Evolutionary conservation across 2,888 invertebrate species (phyloP).

Genomic region (Chaetoderma sp.): DNA sequence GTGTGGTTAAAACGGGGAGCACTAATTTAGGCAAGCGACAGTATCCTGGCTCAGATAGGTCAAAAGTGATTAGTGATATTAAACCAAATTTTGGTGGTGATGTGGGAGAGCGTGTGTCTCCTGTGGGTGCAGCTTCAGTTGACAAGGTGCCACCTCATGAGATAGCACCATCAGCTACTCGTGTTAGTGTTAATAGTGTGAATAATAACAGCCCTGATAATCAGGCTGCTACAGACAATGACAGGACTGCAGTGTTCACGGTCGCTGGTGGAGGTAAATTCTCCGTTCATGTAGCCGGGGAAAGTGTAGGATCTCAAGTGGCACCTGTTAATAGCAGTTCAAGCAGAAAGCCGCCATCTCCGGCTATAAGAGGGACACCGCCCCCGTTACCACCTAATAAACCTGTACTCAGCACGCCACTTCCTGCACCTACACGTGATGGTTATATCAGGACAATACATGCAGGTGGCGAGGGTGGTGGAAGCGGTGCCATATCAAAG

Average conservation of each 20-base stretch:
- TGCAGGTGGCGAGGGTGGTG: background rate
- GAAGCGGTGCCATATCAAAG: constrained; percentile 43
- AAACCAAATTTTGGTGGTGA: no score
- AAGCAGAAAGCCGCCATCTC: constrained; percentile 39
- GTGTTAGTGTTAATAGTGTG: constrained; percentile 27
- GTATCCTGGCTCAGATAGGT: background rate
- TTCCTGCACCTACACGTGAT: background rate
- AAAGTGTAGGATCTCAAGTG: background rate
- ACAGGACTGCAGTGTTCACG: constrained; percentile 31
- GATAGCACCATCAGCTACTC: constrained; percentile 32
- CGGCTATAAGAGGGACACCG: constrained; percentile 57
- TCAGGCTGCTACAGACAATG: constrained; percentile 22
- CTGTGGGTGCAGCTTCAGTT: background rate
- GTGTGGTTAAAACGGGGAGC: no score
- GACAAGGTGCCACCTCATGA: background rate
- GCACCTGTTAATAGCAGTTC: no score
- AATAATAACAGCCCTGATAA: constrained; percentile 45
- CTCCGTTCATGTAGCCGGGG: constrained; percentile 49
- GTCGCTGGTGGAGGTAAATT: constrained; percentile 47
- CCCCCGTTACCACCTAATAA: constrained; percentile 68
- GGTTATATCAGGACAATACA: background rate
- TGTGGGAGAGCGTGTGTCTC: background rate
- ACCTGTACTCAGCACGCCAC: constrained; percentile 51
- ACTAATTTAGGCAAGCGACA: background rate
- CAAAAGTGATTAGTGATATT: background rate